Base-by-base conservation (phyloP, 2,113 vertebrate species). In the Aythya baeri region DNA sequence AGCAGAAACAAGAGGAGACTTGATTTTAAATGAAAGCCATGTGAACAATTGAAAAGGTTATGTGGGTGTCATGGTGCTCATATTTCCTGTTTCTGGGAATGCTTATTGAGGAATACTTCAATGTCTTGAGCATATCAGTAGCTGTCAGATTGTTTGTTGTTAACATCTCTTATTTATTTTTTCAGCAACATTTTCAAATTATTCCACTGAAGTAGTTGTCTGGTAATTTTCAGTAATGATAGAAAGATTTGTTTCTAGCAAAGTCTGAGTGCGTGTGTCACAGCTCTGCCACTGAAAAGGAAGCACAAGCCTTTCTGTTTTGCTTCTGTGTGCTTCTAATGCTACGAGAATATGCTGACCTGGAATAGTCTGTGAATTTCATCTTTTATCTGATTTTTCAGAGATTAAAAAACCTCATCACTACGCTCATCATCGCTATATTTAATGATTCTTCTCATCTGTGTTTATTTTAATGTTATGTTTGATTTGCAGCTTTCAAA, bases 11-110 rank as follows among this genome's bases (percentile, higher is more conserved):
- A 83, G 63, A 70, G 50, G 14, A 67, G 59, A 34, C 38, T 86
- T 88, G 59, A 50, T 85, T 91, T 80, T n/a, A 74, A 93, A 89
- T 80, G 52, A 74, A 83, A 91, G 76, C 65, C 31, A 6, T 52
- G 62, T 59, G 78, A 94, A 55, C 85, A 90, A 82, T 76, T 65
- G 58, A 66, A 83, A 90, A 22, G 43, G 62, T 58, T 89, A 23
- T 3, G 7, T 88, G 57, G 54, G 44, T 86, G 73, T 78, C 6
- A 0, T 26, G 11, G 76, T 63, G 25, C 81, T 94, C 92, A 82
- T 88, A 52, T 86, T 93, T 91, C 62, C 44, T 83, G 38, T 41
- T 95, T 95, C 94, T 96, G 66, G 80, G 80, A 96, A 94, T 78
- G 38, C 76, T 90, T 71, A 58, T 68, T 65, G 76, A 93, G 79